Conservation (phyloP, 2,113 vertebrate species). For the Daphoenositta chrysoptera region DNA sequence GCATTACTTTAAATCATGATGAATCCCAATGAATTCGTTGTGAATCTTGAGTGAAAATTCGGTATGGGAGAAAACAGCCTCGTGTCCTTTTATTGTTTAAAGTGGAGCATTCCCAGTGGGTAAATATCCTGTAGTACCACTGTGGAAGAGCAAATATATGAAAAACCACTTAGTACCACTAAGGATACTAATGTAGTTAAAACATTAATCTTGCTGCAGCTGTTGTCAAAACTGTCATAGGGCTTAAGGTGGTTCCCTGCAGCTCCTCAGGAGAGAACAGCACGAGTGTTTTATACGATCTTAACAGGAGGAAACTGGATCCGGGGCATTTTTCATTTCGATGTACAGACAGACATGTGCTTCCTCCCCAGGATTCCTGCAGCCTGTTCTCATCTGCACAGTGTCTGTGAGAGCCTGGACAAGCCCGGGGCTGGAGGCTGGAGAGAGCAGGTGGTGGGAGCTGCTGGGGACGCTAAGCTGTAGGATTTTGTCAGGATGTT, state of each 20-base stretch:
- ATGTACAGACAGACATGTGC: slow-evolving; percentile 35
- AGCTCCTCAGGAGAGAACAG: background rate
- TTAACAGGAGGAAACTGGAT: slow-evolving; percentile 54
- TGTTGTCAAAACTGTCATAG: slow-evolving; percentile 17
- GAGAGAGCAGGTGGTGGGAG: slow-evolving; percentile 48
- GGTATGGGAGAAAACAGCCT: background rate
- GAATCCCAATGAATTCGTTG: background rate
- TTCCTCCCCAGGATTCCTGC: slow-evolving; percentile 51
- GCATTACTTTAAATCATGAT: background rate
- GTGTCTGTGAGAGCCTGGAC: background rate
- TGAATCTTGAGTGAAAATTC: background rate
- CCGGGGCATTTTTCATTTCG: slow-evolving; percentile 56
- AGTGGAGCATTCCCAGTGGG: background rate
- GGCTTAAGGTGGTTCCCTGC: slow-evolving; percentile 26
- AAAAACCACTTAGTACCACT: slow-evolving; percentile 51
- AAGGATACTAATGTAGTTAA: slow-evolving; percentile 30
- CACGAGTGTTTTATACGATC: accelerated
- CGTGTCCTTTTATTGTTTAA: background rate
- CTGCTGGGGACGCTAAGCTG: slow-evolving; percentile 6
- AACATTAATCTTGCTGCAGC: slow-evolving; percentile 52
- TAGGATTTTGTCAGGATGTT: slow-evolving; percentile 48
- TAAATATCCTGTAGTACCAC: slow-evolving; percentile 34
- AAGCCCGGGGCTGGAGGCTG: background rate
- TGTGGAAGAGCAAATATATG: slow-evolving; percentile 39
- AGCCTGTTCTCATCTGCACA: slow-evolving; percentile 44